phyloP scores from a whole-genome alignment of 2,797 vertebrate genomes.

The Myoxocephalus aenaeus region DNA sequence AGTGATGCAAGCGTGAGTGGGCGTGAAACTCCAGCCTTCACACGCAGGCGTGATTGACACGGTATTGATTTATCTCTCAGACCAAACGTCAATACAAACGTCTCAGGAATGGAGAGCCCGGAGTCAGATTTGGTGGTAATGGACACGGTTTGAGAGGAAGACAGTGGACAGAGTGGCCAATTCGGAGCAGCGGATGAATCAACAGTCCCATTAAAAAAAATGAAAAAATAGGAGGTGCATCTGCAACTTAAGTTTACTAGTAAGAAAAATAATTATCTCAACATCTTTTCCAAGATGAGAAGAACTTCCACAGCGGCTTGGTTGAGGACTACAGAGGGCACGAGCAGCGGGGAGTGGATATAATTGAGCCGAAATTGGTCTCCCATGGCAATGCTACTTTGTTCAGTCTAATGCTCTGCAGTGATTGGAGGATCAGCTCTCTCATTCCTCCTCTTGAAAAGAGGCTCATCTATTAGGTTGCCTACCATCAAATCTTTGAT shows the following conservation, averaged over 20 bases:
- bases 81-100: conserved; percentile 65
- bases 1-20: conserved; percentile 28
- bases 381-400: conserved; percentile 85
- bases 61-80: conserved; percentile 60
- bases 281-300: conserved; percentile 78
- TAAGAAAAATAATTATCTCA: conserved; percentile 80
- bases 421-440: conserved; percentile 71
- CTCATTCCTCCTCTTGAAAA: conserved; percentile 71
- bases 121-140: conserved; percentile 34
- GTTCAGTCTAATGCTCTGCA: conserved; percentile 77
- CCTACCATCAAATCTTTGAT: conserved; percentile 71
- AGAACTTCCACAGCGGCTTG: conserved; percentile 72
- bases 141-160: conserved; percentile 34
- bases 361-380: conserved; percentile 87
- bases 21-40: conserved; percentile 35
- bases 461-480: conserved; percentile 65
- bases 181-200: conserved; percentile 36
- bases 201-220: conserved; percentile 40
- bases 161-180: conserved; percentile 19
- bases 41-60: conserved; percentile 58
- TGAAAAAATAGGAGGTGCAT: conserved; percentile 16
- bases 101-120: conserved; percentile 15
- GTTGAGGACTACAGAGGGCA: conserved; percentile 79
- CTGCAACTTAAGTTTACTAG: conserved; percentile 62
- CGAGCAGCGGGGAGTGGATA: conserved; percentile 85